phyloP scores from a whole-genome alignment of 2,797 vertebrate species.

The Schizopygopsis malacanthus region DNA sequence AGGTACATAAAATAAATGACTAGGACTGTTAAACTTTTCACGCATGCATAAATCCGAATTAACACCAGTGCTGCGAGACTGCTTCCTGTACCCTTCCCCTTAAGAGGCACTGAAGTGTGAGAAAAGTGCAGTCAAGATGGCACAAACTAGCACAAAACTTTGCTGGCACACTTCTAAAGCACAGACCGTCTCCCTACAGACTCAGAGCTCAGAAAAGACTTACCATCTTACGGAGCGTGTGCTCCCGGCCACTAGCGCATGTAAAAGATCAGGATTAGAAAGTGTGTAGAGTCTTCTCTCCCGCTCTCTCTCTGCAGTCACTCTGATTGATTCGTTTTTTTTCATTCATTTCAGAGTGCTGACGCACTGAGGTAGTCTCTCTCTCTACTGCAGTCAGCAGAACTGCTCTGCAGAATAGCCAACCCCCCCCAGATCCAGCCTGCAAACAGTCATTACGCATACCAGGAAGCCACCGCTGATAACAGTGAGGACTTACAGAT shows the following conservation, averaged over 20 bases:
- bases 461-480: conserved; percentile 69
- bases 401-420: conserved; percentile 82
- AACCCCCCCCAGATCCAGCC: conserved; percentile 67
- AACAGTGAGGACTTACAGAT: conserved; percentile 51
- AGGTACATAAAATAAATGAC: conserved; percentile 1
- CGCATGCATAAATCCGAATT: conserved; percentile 19
- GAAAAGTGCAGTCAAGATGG: conserved; percentile 41
- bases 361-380: conserved; percentile 84
- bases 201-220: conserved; percentile 60
- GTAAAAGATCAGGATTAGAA: conserved; percentile 71
- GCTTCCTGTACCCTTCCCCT: conserved; percentile 1
- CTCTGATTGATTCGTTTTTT: conserved; percentile 79
- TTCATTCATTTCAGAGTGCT: conserved; percentile 90
- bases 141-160: conserved; percentile 51
- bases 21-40: not conserved
- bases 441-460: conserved; percentile 78
- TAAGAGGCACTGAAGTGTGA: conserved; percentile 16
- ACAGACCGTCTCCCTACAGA: not conserved
- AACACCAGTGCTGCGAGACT: conserved; percentile 26
- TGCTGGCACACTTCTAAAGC: conserved; percentile 25
- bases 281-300: conserved; percentile 34
- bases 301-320: conserved; percentile 75
- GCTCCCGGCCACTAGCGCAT: conserved; percentile 59
- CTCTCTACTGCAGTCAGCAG: conserved; percentile 86
- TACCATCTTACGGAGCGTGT: conserved; percentile 73